Evolutionary conservation across 1,140 invertebrate genomes (phyloP).

Genomic region (Chymomyza costata): DNA sequence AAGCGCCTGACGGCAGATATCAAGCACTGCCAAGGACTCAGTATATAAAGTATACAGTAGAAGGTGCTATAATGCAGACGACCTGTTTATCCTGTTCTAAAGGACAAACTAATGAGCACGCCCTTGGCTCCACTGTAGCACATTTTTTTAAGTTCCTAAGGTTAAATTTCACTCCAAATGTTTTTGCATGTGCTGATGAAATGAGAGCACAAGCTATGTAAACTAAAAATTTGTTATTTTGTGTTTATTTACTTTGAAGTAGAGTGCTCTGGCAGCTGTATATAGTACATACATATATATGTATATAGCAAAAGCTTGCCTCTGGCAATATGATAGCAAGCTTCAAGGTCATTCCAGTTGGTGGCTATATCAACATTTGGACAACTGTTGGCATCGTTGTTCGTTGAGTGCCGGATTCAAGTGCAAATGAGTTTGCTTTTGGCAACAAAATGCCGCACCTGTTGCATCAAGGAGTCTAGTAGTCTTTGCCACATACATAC

Average conservation of each 20-base stretch:
- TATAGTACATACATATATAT: too few species aligned
- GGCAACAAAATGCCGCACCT: constrained; percentile 46
- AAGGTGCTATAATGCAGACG: too few species aligned
- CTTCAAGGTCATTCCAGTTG: constrained; percentile 23
- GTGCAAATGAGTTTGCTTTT: constrained; percentile 62
- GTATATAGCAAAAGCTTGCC: too few species aligned
- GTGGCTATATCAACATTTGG: constrained; percentile 51
- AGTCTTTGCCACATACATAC: background rate
- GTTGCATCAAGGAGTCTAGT: constrained; percentile 27
- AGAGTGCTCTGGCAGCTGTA: background rate
- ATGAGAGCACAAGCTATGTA: background rate
- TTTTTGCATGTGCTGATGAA: too few species aligned
- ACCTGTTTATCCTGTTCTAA: too few species aligned
- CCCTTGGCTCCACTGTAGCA: too few species aligned
- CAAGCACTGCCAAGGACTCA: too few species aligned
- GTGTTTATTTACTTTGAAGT: constrained; percentile 54
- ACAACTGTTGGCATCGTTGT: constrained; percentile 15
- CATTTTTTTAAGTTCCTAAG: too few species aligned
- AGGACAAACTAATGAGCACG: too few species aligned
- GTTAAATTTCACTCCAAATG: too few species aligned
- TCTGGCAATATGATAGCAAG: background rate
- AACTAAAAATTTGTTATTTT: constrained; percentile 11
- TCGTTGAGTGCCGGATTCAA: constrained; percentile 24
- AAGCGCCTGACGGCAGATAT: too few species aligned
- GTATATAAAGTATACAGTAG: too few species aligned